Evolutionary conservation across 1,140 invertebrate genomes (phyloP).

Genomic region (Lordiphosa mommai): DNA sequence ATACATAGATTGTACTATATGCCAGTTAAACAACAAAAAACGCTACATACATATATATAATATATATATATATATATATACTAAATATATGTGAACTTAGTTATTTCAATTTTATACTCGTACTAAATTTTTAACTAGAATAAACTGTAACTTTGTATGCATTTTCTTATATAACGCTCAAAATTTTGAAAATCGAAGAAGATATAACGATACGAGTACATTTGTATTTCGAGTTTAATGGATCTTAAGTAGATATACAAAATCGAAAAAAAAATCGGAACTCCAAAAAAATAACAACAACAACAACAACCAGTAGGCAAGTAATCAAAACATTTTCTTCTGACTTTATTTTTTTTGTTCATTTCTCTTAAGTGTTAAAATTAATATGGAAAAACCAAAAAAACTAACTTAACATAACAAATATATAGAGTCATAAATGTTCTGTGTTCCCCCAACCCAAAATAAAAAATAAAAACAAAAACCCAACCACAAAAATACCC

Average conservation of each 20-base stretch:
- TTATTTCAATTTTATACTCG: constrained; percentile 74
- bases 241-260: background rate
- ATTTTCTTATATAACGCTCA: constrained; percentile 44
- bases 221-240: constrained; percentile 3
- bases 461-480: constrained; percentile 3
- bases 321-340: too few relatives aligned
- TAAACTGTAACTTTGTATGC: constrained; percentile 72
- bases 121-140: constrained; percentile 73
- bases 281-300: too few relatives aligned
- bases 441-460: constrained; percentile 37
- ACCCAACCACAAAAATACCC: constrained; percentile 27
- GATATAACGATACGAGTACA: background rate
- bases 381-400: background rate
- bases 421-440: constrained; percentile 45
- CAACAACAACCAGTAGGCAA: too few relatives aligned
- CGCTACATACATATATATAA: constrained; percentile 1
- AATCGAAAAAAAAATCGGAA: background rate
- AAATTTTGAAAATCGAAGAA: constrained; percentile 1
- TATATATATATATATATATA: constrained; percentile 1
- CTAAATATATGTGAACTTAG: constrained; percentile 51
- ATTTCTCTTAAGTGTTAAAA: constrained; percentile 14
- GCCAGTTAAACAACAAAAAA: background rate
- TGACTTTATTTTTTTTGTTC: too few relatives aligned
- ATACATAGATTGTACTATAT: background rate
- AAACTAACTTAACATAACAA: background rate